Conservation (phyloP, 2,888 invertebrate species). For the Torymus auratus region DNA sequence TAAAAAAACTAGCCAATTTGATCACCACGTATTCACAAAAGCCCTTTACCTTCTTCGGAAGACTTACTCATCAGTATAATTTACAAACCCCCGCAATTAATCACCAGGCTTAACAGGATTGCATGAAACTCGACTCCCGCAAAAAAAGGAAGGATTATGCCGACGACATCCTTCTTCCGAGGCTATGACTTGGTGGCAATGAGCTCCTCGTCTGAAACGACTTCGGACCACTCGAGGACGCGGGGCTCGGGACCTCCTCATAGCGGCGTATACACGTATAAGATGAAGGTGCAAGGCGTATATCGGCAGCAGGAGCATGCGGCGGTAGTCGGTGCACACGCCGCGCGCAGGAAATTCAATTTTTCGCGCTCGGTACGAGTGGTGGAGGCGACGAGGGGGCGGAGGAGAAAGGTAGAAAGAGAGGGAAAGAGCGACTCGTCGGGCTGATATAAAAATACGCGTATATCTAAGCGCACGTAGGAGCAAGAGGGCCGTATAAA, state of each 20-base stretch:
- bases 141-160: neutral
- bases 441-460: constrained; percentile 49
- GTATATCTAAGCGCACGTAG: constrained; percentile 34
- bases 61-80: too few species aligned
- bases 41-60: too few species aligned
- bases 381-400: neutral
- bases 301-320: neutral
- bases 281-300: too few species aligned
- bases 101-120: constrained; percentile 13
- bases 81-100: neutral
- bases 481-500: constrained; percentile 57
- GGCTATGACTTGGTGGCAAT: constrained; percentile 9
- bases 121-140: neutral
- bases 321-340: neutral
- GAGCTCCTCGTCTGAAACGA: constrained; percentile 6
- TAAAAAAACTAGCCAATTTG: too few species aligned
- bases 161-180: neutral
- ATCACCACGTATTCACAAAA: too few species aligned
- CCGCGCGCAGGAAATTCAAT: constrained; percentile 43
- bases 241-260: neutral
- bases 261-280: too few species aligned
- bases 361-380: constrained; percentile 29
- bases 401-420: neutral
- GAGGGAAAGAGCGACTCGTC: constrained; percentile 1
- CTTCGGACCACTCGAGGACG: neutral